Evolutionary conservation across 2,888 invertebrate species (phyloP).

Genomic region (Archips crataeganus): DNA sequence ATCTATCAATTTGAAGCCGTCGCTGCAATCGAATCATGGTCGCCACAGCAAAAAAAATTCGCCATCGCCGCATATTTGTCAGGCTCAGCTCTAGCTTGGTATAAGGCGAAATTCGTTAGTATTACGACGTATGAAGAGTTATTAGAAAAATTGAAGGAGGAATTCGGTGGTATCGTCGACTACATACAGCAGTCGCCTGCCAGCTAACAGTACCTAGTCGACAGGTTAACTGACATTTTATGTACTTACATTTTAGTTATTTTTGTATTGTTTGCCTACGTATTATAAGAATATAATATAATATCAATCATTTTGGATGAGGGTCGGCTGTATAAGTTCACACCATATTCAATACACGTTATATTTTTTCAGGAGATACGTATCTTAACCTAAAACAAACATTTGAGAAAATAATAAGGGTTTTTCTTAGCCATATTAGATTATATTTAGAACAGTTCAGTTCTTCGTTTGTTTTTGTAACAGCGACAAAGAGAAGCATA

Average conservation of each 20-base stretch:
- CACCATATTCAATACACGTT: not conserved
- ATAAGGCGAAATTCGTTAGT: too few species aligned
- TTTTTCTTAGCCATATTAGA: not conserved
- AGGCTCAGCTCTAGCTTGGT: too few species aligned
- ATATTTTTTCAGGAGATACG: not conserved
- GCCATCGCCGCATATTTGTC: too few species aligned
- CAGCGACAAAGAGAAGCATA: not conserved
- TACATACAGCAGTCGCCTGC: too few species aligned
- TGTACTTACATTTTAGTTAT: not conserved
- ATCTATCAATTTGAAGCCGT: too few species aligned
- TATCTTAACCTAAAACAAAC: slow-evolving; percentile 3
- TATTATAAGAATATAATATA: not conserved
- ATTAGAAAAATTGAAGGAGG: too few species aligned
- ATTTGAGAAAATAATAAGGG: not conserved
- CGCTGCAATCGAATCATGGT: too few species aligned
- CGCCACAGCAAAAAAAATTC: too few species aligned
- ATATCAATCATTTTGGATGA: not conserved
- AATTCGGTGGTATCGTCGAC: too few species aligned
- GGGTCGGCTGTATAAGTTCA: not conserved
- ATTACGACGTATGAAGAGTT: too few species aligned
- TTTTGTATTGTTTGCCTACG: not conserved
- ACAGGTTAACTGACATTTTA: too few species aligned
- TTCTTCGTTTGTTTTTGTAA: not conserved
- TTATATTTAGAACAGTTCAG: not conserved
- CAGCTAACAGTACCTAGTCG: too few species aligned